phyloP scores from a whole-genome alignment of 2,888 invertebrate genomes.

The Euplexia lucipara region DNA sequence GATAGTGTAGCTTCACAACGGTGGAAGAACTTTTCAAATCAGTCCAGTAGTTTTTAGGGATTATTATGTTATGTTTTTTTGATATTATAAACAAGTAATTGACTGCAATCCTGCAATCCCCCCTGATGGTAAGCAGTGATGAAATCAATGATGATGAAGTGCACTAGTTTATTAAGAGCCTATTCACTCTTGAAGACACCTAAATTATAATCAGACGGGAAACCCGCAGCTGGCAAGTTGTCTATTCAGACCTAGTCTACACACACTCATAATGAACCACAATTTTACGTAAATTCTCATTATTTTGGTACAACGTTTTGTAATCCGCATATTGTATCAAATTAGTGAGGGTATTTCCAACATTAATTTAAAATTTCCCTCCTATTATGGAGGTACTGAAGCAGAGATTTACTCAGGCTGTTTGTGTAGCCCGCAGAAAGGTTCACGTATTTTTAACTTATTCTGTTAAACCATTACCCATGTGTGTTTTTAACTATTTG shows the following conservation, averaged over 20 bases:
- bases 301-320: not conserved
- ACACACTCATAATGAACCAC: not conserved
- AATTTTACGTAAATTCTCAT: constrained; percentile 7
- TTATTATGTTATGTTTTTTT: not conserved
- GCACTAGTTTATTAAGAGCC: no score
- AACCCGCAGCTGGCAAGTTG: no score
- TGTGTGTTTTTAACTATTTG: constrained; percentile 5
- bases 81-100: no score
- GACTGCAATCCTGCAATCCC: no score
- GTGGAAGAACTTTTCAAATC: no score
- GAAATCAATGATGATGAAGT: no score
- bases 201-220: no score
- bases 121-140: no score
- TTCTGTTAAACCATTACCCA: constrained; percentile 5
- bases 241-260: constrained; percentile 1
- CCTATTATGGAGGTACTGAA: constrained; percentile 37
- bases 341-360: constrained; percentile 41
- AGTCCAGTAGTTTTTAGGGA: no score
- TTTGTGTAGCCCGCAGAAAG: constrained; percentile 24
- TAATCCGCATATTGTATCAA: constrained; percentile 36
- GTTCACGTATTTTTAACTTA: constrained; percentile 20
- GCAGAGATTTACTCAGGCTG: constrained; percentile 49
- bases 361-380: constrained; percentile 43
- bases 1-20: no score
- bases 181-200: no score